These are phyloP conservation scores for Anorthoa munda DNA, from an alignment of 2,888 invertebrate species.

Conservation along the genomic window DNA sequence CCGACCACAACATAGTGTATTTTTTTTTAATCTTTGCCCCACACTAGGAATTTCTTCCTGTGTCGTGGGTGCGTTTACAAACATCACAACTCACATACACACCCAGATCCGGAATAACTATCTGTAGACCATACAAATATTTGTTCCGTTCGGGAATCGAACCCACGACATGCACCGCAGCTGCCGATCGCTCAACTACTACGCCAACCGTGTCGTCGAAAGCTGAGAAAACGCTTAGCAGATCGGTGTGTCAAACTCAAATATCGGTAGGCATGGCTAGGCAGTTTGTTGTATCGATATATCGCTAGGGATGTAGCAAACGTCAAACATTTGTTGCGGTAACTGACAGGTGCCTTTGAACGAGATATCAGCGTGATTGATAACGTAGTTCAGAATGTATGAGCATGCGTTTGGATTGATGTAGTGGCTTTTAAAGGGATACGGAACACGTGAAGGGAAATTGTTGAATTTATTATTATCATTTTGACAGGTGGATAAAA, in stretches of 20 bases:
- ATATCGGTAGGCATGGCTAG: too few species aligned
- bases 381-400: slow-evolving; percentile 45
- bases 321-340: slow-evolving; percentile 53
- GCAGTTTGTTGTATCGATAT: slow-evolving; percentile 16
- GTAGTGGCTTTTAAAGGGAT: slow-evolving; percentile 46
- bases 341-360: slow-evolving; percentile 45
- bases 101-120: too few species aligned
- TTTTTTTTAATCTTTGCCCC: too few species aligned
- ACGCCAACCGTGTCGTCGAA: too few species aligned
- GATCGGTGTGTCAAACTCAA: slow-evolving; percentile 5
- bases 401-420: slow-evolving; percentile 33
- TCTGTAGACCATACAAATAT: too few species aligned
- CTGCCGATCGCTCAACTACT: too few species aligned
- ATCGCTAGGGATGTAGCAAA: slow-evolving; percentile 38
- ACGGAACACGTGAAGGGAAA: slow-evolving; percentile 9
- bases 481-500: slow-evolving; percentile 35
- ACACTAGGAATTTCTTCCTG: too few species aligned
- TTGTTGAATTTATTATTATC: slow-evolving; percentile 41
- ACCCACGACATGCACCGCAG: too few species aligned
- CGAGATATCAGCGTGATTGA: slow-evolving; percentile 55
- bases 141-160: too few species aligned
- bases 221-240: background rate
- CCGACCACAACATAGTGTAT: slow-evolving; percentile 4
- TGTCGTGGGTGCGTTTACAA: too few species aligned
- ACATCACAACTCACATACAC: too few species aligned